phyloP scores from a whole-genome alignment of 92 coral and sea anemone species.

The Epizoanthus stellaris region DNA sequence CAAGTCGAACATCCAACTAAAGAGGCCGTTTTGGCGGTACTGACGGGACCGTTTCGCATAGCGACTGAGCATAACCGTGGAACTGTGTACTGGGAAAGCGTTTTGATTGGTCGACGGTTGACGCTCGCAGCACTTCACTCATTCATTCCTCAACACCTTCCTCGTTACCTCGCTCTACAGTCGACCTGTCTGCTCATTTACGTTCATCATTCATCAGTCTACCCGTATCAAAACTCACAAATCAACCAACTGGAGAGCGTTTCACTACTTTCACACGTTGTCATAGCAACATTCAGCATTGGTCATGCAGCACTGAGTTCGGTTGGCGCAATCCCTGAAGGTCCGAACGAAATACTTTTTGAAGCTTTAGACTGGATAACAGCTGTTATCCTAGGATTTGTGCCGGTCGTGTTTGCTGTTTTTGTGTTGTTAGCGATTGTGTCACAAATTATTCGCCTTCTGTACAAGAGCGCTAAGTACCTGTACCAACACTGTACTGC shows the following conservation, averaged over 20 bases:
- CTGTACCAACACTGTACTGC: background rate
- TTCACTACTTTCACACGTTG: conserved; percentile 36
- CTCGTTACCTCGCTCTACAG: conserved; percentile 23
- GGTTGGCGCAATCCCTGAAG: conserved; percentile 25
- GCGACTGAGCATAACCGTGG: conserved; percentile 11
- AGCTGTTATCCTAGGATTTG: conserved; percentile 23
- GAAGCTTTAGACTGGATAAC: conserved; percentile 40
- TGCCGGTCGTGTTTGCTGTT: conserved; percentile 28
- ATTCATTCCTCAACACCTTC: conserved; percentile 25
- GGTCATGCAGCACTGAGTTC: conserved; percentile 25
- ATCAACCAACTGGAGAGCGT: conserved; percentile 30
- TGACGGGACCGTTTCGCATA: conserved; percentile 36
- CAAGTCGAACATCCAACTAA: background rate
- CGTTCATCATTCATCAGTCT: conserved; percentile 40
- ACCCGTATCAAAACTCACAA: conserved; percentile 17
- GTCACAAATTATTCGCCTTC: conserved; percentile 31
- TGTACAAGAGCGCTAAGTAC: background rate
- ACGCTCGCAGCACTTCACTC: conserved; percentile 14
- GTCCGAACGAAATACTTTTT: conserved; percentile 9
- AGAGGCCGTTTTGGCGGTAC: conserved; percentile 24
- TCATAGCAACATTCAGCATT: conserved; percentile 33
- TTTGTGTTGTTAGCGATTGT: conserved; percentile 18
- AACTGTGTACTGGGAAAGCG: conserved; percentile 54
- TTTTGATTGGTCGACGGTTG: conserved; percentile 48
- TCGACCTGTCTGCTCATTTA: conserved; percentile 20